A percentile compares a stretch with the other conserved stretches of the same genome.
These are phyloP conservation scores for Hypselothyrea guttata DNA, from an alignment of 2,888 invertebrate genomes.

Conservation along the genomic window DNA sequence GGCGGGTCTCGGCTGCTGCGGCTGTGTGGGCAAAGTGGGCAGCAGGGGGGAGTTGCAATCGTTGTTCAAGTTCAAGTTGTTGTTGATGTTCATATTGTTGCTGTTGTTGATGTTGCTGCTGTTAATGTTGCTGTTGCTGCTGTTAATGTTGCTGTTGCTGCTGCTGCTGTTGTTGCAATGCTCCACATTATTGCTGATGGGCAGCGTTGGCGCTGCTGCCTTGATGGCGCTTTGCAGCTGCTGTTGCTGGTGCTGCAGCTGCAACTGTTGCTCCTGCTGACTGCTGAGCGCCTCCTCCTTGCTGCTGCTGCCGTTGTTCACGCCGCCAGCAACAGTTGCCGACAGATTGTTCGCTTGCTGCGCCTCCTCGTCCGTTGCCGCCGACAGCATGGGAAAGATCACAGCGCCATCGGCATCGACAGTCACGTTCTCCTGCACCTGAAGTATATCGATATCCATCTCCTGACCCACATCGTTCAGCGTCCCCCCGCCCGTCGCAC, in stretches of 20 bases:
- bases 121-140: conserved; percentile 20
- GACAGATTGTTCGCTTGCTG: conserved; percentile 44
- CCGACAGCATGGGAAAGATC: conserved; percentile 68
- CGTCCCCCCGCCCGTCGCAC: not conserved
- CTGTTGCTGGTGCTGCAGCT: conserved; percentile 30
- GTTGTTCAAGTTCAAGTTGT: conserved; percentile 45
- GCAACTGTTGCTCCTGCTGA: conserved; percentile 39
- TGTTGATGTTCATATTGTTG: conserved; percentile 47
- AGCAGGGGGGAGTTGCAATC: conserved; percentile 48
- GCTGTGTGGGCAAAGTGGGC: conserved; percentile 54
- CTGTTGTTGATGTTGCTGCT: conserved; percentile 48
- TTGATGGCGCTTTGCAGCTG: conserved; percentile 19
- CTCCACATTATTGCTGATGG: conserved; percentile 63
- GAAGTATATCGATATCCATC: conserved; percentile 85
- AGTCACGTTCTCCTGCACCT: conserved; percentile 83
- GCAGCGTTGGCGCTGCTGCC: conserved; percentile 24
- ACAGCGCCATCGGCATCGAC: conserved; percentile 81
- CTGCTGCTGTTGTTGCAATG: conserved; percentile 32
- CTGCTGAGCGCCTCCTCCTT: conserved; percentile 36
- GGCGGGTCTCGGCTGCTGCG: conserved; percentile 48
- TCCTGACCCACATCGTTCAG: conserved; percentile 83
- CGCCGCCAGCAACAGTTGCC: conserved; percentile 26
- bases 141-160: conserved; percentile 38
- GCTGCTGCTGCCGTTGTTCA: conserved; percentile 47
- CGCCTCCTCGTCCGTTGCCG: conserved; percentile 27